Evolutionary conservation across 2,113 vertebrate genomes (phyloP).

Genomic region (human (Homo sapiens)): GRCh38 chr2:55315001-55315500

Average conservation of each 20-base stretch:
- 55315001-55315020: neutral
- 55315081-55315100: slow-evolving; percentile 18
- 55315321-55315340: neutral
- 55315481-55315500: neutral
- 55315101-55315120: neutral
- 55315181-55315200: neutral
- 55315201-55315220: slow-evolving; percentile 22
- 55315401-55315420: neutral
- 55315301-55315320: neutral
- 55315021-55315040: neutral
- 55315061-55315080: neutral
- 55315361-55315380: neutral
- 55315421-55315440: neutral
- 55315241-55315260: slow-evolving; percentile 14
- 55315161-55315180: neutral
- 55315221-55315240: neutral
- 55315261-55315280: neutral
- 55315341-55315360: neutral
- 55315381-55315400: slow-evolving; percentile 31
- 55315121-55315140: neutral
- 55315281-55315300: neutral
- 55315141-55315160: neutral
- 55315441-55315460: neutral
- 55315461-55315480: neutral
- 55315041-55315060: neutral